Evolutionary conservation across 2,113 vertebrate genomes (phyloP).

Genomic region (Lepus europaeus): DNA sequence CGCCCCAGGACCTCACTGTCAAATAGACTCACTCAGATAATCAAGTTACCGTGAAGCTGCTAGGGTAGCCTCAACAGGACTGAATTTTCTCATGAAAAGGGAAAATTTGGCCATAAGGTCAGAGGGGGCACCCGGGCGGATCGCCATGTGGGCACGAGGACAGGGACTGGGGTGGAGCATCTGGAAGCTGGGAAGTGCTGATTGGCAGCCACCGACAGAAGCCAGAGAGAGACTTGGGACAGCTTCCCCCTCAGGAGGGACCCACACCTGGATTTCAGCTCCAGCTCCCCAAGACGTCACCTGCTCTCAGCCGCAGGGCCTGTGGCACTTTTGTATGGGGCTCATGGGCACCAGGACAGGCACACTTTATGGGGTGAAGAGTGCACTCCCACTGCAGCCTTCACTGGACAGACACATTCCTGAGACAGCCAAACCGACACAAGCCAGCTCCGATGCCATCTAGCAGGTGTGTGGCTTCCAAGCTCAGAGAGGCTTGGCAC

Average conservation of each 20-base stretch:
- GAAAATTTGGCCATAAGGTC: not conserved
- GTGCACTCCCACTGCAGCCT: not conserved
- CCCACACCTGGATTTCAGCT: not conserved
- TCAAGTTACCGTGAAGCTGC: not conserved
- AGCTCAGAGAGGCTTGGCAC: not conserved
- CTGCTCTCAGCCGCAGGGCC: not conserved
- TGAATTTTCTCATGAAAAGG: not conserved
- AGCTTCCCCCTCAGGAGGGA: not conserved
- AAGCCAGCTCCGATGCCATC: not conserved
- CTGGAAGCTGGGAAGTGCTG: not conserved
- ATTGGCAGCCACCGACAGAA: not conserved
- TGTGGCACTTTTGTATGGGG: not conserved
- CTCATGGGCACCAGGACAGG: rapidly evolving
- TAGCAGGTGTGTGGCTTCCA: not conserved
- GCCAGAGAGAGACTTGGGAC: not conserved
- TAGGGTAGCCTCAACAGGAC: not conserved
- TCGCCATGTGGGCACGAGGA: not conserved
- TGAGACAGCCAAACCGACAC: not conserved
- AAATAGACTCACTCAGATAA: not conserved
- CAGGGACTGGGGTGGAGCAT: not conserved
- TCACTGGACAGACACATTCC: not conserved
- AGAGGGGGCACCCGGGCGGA: not conserved
- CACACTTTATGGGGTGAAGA: not conserved
- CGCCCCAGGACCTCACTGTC: not conserved
- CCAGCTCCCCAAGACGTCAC: not conserved